Evolutionary conservation across 2,888 invertebrate genomes (phyloP).

Genomic region (Pteria penguin): DNA sequence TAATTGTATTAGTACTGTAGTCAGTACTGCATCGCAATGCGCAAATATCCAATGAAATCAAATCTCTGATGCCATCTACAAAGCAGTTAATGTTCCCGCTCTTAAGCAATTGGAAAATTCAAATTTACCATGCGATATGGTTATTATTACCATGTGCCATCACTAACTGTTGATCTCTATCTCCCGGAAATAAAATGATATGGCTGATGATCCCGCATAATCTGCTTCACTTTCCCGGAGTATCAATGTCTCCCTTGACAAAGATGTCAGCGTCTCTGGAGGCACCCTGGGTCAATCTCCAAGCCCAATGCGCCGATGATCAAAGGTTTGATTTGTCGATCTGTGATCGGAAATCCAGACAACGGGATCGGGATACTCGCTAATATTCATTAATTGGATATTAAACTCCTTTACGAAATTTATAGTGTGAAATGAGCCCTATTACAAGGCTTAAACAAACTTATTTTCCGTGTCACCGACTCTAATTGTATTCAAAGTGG

Average conservation of each 20-base stretch:
- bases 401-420: conserved; percentile 25
- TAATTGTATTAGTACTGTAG: too few relatives aligned
- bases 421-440: conserved; percentile 14
- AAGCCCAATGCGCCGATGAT: background rate
- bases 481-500: background rate
- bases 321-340: background rate
- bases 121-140: too few relatives aligned
- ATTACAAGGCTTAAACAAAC: background rate
- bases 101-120: too few relatives aligned
- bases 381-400: conserved; percentile 33
- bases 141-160: too few relatives aligned
- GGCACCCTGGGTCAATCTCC: background rate
- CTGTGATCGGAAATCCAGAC: background rate
- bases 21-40: too few relatives aligned
- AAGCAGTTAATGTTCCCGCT: too few relatives aligned
- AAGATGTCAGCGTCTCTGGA: background rate
- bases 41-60: too few relatives aligned
- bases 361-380: background rate
- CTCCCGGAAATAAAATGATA: too few relatives aligned
- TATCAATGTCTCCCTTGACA: background rate
- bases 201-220: background rate
- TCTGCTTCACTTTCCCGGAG: background rate
- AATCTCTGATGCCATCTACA: too few relatives aligned
- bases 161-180: too few relatives aligned
- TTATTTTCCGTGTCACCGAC: background rate